Evolutionary conservation across 1,140 invertebrate species (phyloP), one percentile per base, ranked within the genome.

Genomic region (Chrysoperla carnea): DNA sequence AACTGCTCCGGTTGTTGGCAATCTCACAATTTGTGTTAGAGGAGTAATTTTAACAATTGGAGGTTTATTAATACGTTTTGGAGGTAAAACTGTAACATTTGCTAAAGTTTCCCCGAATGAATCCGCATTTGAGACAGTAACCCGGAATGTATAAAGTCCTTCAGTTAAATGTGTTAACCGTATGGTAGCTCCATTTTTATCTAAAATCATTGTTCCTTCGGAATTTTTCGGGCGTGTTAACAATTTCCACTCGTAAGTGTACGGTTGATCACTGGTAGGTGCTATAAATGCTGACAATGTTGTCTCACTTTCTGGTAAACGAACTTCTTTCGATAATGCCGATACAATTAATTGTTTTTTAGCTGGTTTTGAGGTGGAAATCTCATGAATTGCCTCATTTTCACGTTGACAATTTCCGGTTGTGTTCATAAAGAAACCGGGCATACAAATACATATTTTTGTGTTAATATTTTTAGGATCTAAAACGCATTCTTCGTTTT

Each of bases 61-160:
- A 6, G 84, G 72, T 52, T 79, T 74, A 62, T 95, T 95, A 29
- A 81, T 76, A 41, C 88, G 63, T 48, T 84, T 80, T n/a, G 81
- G 84, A 47, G 89, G 84, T 48, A 84, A 58, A 15, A 95, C 90
- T n/a, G 84, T 91, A 2, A 95, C 84, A 61, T 93, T 93, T 1
- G 86, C 88, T 52, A 76, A 77, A 0, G 84, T 79, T 58, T 89
- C 82, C 14, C 89, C 90, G 60, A 76, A 82, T 29, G 78, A 75
- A 50, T 73, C 75, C 3, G 66, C 60, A 47, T 70, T 76, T 6
- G 74, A 84, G 0, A 89, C 89, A 36, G 72, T 76, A 1, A 77
- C 74, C 54, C 54, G 85, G 57, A 95, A 92, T 35, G 75, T 77
- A 56, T 94, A 96, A 35, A 87, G 61, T 1, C 91, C 91, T 58